Evolutionary conservation across 2,888 invertebrate genomes (phyloP).

Genomic region (Artemia sp.): DNA sequence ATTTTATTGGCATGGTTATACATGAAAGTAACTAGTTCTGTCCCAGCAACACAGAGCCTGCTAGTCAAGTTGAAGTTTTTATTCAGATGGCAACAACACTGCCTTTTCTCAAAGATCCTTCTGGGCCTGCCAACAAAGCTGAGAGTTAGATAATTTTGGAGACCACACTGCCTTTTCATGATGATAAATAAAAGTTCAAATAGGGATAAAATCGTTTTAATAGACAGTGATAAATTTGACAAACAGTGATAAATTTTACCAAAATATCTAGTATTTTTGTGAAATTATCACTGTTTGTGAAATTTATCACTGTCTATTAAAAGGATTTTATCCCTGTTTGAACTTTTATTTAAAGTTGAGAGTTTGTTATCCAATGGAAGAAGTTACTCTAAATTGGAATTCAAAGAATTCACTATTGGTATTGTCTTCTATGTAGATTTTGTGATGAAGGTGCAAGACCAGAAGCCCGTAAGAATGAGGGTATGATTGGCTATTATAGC

Average conservation of each 20-base stretch:
- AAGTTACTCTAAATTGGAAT: neutral
- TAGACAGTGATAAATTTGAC: too few species aligned
- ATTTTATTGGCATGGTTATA: neutral
- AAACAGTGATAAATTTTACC: too few species aligned
- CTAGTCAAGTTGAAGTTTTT: neutral
- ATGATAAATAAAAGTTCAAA: too few species aligned
- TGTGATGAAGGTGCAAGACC: slow-evolving; percentile 2
- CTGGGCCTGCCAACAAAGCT: neutral
- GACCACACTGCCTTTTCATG: too few species aligned
- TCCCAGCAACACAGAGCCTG: neutral
- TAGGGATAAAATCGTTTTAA: too few species aligned
- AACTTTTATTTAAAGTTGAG: neutral
- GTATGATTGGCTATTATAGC: slow-evolving; percentile 3
- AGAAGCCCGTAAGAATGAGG: neutral
- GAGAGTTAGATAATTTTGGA: too few species aligned
- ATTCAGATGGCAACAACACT: slow-evolving; percentile 9
- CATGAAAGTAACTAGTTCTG: neutral
- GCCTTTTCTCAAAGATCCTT: neutral
- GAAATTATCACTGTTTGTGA: too few species aligned
- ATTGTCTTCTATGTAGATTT: neutral
- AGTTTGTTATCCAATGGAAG: neutral
- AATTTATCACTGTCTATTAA: too few species aligned
- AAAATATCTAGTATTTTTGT: too few species aligned
- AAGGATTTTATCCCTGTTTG: too few species aligned
- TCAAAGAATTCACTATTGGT: neutral